Evolutionary conservation across 2,797 vertebrate species (phyloP), one percentile per base, ranked within the genome.

Genomic region (Prionace glauca): DNA sequence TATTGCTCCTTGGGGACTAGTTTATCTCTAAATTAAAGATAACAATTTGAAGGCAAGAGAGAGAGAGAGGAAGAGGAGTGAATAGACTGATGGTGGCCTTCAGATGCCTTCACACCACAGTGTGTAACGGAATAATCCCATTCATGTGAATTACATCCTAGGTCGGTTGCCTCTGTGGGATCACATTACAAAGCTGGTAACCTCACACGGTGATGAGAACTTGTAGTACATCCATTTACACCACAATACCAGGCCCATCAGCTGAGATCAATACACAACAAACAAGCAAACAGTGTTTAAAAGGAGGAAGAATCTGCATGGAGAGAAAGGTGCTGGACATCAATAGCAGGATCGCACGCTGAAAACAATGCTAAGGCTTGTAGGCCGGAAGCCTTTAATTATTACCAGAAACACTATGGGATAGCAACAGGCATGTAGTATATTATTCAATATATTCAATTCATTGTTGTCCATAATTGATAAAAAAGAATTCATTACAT

Each of bases 181-280:
- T 97, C 96, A 96, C 96, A 96, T 96, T 96, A 97, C 96, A 97
- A 96, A 97, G 96, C 95, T 22, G 14, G 95, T 91, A 95, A 91
- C 95, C 92, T 96, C 91, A 77, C 87, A 96, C 77, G 14, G 94
- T 96, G 96, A 95, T 95, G 95, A 96, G 95, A 95, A 95, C 84
- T 86, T 94, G 95, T 90, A 95, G 93, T 91, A 96, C 95, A 96
- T 95, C 67, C 95, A 95, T 94, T 96, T 96, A 95, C 32, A 16
- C 0, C 32, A 95, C 10, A 0, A 3, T 93, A 95, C 95, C 12
- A 95, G 90, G 96, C 92, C 95, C 96, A 69, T 94, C 95, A 95
- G 50, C 95, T 93, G 95, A 96, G 96, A 94, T 3, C 24, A 96
- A 95, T 0, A 0, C 29, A 16, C 1, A 24, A 94, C 1, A 45